Evolutionary conservation across 1,140 invertebrate genomes (phyloP).

Genomic region (Vollenhovia emeryi): DNA sequence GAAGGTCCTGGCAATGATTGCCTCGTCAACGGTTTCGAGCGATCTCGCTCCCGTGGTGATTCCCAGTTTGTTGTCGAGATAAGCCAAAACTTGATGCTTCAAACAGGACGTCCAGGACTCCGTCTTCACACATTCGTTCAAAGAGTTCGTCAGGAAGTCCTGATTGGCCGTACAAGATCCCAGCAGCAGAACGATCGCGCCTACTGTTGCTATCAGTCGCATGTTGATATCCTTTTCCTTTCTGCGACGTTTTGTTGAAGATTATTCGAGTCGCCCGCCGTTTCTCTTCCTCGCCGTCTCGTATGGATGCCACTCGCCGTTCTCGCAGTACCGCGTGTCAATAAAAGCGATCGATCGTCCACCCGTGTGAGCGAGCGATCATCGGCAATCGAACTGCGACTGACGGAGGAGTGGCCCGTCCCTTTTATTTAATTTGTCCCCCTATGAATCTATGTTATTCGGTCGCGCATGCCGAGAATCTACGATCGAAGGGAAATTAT

Average conservation of each 20-base stretch:
- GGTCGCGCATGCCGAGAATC: conserved; percentile 84
- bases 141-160: conserved; percentile 89
- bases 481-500: conserved; percentile 84
- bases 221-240: conserved; percentile 66
- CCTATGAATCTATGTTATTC: conserved; percentile 85
- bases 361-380: conserved; percentile 73
- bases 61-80: conserved; percentile 89
- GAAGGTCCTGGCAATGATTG: conserved; percentile 89
- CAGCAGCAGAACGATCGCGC: conserved; percentile 73
- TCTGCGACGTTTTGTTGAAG: not conserved
- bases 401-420: conserved; percentile 84
- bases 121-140: conserved; percentile 89
- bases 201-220: conserved; percentile 72
- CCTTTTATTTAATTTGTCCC: conserved; percentile 86
- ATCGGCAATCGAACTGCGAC: conserved; percentile 85
- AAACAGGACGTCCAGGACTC: conserved; percentile 89
- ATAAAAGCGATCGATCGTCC: conserved; percentile 64
- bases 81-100: conserved; percentile 90
- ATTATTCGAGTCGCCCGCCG: not conserved
- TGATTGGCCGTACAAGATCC: conserved; percentile 79
- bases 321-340: conserved; percentile 2
- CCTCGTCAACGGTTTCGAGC: conserved; percentile 89
- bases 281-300: not conserved
- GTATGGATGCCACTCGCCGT: not conserved
- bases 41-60: conserved; percentile 87